Evolutionary conservation across 2,113 vertebrate species (phyloP).

Genomic region (Phaethornis superciliosus): DNA sequence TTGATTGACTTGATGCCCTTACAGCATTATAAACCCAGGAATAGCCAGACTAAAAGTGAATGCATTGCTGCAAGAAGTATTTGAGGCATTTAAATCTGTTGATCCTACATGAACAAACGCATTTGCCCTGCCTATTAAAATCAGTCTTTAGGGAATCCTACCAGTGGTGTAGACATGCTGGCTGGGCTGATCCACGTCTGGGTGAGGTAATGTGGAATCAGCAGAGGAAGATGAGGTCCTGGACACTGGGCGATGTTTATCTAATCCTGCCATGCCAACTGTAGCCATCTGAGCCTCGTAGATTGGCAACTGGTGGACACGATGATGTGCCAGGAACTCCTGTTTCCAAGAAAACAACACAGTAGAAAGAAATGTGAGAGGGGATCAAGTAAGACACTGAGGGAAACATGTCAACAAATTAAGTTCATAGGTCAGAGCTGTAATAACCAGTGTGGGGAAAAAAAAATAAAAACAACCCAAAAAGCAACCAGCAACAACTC

Average conservation of each 20-base stretch:
- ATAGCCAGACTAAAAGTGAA: conserved; percentile 68
- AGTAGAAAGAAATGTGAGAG: conserved; percentile 78
- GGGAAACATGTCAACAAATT: conserved; percentile 79
- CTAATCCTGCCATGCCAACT: conserved; percentile 78
- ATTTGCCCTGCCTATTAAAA: conserved; percentile 81
- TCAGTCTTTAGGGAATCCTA: conserved; percentile 77
- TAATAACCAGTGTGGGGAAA: conserved; percentile 75
- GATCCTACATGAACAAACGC: conserved; percentile 80
- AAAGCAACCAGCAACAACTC: not conserved
- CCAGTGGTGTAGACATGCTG: conserved; percentile 80
- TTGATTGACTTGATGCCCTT: conserved; percentile 80
- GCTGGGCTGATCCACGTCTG: conserved; percentile 77
- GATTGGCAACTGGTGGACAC: conserved; percentile 70
- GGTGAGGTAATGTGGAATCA: conserved; percentile 72
- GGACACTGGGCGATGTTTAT: conserved; percentile 76
- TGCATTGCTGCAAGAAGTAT: conserved; percentile 79
- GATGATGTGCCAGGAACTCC: conserved; percentile 70
- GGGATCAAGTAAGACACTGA: conserved; percentile 68
- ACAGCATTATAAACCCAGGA: conserved; percentile 75
- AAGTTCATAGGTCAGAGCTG: conserved; percentile 81
- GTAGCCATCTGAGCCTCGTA: conserved; percentile 75
- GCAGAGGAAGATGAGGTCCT: conserved; percentile 73
- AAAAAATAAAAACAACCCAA: not conserved
- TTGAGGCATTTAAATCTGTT: conserved; percentile 86
- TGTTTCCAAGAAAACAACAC: conserved; percentile 78